Base-by-base conservation (phyloP, 2,888 invertebrate species). In the Choristoneura rosaceana region DNA sequence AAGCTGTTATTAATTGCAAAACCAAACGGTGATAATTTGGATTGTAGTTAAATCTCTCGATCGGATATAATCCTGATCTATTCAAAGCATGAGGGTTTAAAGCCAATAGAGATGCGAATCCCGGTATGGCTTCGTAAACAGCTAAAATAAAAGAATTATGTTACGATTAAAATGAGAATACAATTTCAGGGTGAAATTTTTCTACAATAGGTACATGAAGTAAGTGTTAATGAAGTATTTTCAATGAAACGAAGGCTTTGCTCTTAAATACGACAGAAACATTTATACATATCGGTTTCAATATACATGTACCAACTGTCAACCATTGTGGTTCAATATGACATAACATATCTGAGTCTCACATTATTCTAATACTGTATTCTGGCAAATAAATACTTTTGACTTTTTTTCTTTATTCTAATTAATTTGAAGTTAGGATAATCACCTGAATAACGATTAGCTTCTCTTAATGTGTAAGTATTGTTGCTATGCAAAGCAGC, bases 121-220 rank as follows among this genome's bases (percentile, higher is more conserved):
- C 93, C 41, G 93, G 89, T 68, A 95, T 86, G 0, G 95, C 95
- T 82, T 95, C 95, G 77, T 95, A 94, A 64, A 95, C 82, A 61
- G 95, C 94, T 89, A 91, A 3, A 52, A 52, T 75, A 87, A 90
- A 80, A 71, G 79, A 79, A 65, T 64, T 71, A 2, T 17, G 66
- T 47, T 14, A 41, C 38, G 69, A 25, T 75, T 38, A 3, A 50
- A 0, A 45, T 33, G 64, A 47, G 15, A 17, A 52, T 52, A 3
- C 15, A 1, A 47, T 7, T 47, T 7, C n/a, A 47, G 12, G 5
- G n/a, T n/a, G 25, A 1, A 25, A n/a, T 47, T 47, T 38, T 38
- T 38, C 38, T 38, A 38, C 7, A 38, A 38, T 38, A 38, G 25
- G 25, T 25, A 25, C 25, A 25, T 0, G 0, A 4, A 38, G 38